Base-by-base conservation (phyloP, 2,888 invertebrate species). In the Drosophila vallismaia region DNA sequence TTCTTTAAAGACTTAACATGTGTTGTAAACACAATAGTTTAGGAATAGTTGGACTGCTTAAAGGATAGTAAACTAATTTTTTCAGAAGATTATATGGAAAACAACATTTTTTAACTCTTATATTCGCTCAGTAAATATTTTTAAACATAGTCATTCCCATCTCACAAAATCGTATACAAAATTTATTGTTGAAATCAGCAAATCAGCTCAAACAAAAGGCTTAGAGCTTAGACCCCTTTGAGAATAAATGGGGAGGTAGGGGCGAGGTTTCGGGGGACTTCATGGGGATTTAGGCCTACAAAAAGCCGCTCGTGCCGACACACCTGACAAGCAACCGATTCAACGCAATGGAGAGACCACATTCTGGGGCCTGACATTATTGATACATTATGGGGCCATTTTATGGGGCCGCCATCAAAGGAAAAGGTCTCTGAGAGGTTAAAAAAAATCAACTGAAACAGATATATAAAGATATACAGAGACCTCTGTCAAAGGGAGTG, bases 301-400 rank as follows among this genome's bases (percentile, higher is more conserved):
- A 54, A 66, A 63, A 42, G 56, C 56, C 82, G 86, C 80, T 87
- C 88, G 80, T 80, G 80, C 88, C 79, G 79, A 85, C 80, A 78
- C 88, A 87, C 88, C 88, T 87, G 80, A 85, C 63, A 46, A 54
- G 57, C 74, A 9, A 42, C 14, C 40, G 77, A 67, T 55, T 68
- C 79, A 69, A 63, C 56, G 62, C 74, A 19, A 42, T 9, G 14
- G 77, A 33, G 52, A 45, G 62, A 54, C 73, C 72, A 54, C 75
- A 81, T 85, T 70, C 69, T 79, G 73, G 67, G 67, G 60, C 63
- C 64, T 66, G 77, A 67, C 77, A 77, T 71, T 77, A 77, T 77
- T 77, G 79, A 71, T 78, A 85, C 79, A 75, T 81, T 85, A 79
- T 71, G 74, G 72, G 83, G 67, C 71, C 71, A 56, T 68, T 87